These are phyloP conservation scores for Coreius guichenoti DNA, from an alignment of 2,797 vertebrate species.

Conservation along the genomic window DNA sequence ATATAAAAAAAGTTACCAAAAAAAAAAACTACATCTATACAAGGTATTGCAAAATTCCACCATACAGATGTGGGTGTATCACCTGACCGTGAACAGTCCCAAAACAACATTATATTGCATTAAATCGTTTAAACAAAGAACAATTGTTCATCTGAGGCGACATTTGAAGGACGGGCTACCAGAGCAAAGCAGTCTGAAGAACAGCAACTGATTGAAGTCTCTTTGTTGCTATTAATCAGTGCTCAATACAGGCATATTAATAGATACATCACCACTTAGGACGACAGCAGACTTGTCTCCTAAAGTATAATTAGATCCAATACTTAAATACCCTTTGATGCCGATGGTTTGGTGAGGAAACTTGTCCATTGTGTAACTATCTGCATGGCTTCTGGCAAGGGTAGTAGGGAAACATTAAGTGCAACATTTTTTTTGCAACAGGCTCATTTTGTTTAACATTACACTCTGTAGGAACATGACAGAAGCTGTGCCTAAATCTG, in stretches of 20 bases:
- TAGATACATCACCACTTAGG: not conserved
- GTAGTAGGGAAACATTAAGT: not conserved
- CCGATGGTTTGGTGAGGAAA: not conserved
- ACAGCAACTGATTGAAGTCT: not conserved
- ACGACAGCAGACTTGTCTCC: slow-evolving; percentile 1
- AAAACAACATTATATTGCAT: slow-evolving; percentile 28
- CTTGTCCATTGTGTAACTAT: slow-evolving; percentile 17
- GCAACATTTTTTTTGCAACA: not conserved
- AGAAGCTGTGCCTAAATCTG: slow-evolving; percentile 1
- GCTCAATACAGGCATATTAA: slow-evolving; percentile 7
- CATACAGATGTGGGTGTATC: not conserved
- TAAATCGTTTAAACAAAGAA: not conserved
- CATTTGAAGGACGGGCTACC: slow-evolving; percentile 9
- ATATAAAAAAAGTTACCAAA: slow-evolving; percentile 21
- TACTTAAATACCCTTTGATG: slow-evolving; percentile 24
- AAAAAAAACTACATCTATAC: slow-evolving; percentile 9
- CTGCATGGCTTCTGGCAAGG: slow-evolving; percentile 21
- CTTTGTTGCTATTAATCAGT: not conserved
- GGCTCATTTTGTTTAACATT: slow-evolving; percentile 25
- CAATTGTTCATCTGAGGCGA: not conserved
- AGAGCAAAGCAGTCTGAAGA: slow-evolving; percentile 4
- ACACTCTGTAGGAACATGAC: slow-evolving; percentile 1
- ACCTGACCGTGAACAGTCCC: not conserved
- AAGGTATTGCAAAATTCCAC: slow-evolving; percentile 13
- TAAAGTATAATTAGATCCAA: slow-evolving; percentile 14